These are phyloP conservation scores for Elysia chlorotica DNA, from an alignment of 1,140 invertebrate genomes.

Conservation along the genomic window DNA sequence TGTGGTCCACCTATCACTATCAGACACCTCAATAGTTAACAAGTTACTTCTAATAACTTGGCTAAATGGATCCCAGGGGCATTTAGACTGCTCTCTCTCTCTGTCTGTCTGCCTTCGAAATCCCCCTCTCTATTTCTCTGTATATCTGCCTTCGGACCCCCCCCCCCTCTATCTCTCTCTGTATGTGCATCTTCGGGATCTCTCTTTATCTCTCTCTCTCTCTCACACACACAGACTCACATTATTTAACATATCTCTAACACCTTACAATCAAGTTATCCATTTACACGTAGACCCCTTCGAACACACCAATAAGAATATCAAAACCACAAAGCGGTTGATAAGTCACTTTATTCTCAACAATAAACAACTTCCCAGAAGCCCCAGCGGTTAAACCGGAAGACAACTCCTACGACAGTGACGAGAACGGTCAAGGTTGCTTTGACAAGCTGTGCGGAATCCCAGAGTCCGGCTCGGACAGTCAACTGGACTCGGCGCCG, in stretches of 20 bases:
- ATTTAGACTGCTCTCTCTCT: too few species aligned
- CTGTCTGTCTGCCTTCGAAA: too few species aligned
- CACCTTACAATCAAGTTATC: not conserved
- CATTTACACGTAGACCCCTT: not conserved
- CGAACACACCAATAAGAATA: not conserved
- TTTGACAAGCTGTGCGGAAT: slow-evolving; percentile 35
- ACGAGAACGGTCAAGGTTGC: slow-evolving; percentile 23
- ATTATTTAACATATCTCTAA: not conserved
- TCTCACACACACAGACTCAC: not conserved
- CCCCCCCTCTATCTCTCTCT: too few species aligned
- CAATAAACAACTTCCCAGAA: not conserved
- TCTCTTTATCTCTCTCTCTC: too few species aligned
- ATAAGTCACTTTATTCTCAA: not conserved
- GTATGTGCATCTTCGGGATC: too few species aligned
- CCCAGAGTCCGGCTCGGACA: slow-evolving; percentile 14
- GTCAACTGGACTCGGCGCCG: slow-evolving; percentile 26
- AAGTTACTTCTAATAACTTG: too few species aligned
- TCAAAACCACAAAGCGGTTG: not conserved
- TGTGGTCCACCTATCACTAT: too few species aligned
- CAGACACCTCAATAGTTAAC: too few species aligned
- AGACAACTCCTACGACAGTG: not conserved
- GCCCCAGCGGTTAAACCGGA: not conserved
- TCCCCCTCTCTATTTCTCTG: too few species aligned
- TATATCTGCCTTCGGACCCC: too few species aligned
- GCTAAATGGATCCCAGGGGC: too few species aligned